Evolutionary conservation across 2,113 vertebrate species (phyloP).

Genomic region (Pelecanoides urinatrix): DNA sequence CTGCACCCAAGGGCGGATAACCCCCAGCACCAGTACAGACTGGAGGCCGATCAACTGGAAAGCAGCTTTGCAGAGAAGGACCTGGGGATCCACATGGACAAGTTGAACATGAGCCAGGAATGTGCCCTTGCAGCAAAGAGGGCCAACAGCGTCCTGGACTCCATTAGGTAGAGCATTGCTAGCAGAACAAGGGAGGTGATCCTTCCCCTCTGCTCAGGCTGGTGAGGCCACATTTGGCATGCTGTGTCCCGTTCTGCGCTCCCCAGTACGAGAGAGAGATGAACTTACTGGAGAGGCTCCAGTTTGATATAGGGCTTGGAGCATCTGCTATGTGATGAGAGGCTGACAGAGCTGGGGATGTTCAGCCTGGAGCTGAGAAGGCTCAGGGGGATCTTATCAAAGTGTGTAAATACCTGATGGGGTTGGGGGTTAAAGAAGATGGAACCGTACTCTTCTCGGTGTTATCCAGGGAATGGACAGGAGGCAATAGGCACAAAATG

Average conservation of each 20-base stretch:
- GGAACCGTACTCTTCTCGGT: background rate
- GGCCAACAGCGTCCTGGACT: background rate
- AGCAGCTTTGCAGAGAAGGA: background rate
- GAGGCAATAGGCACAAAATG: background rate
- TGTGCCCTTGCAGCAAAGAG: background rate
- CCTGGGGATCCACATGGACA: background rate
- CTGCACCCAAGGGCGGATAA: background rate
- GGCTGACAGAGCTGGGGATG: background rate
- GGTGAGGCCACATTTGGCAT: background rate
- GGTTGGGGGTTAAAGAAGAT: background rate
- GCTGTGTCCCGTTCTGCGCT: background rate
- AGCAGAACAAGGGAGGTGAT: background rate
- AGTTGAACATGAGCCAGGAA: background rate
- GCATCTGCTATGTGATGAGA: background rate
- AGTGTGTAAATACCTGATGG: background rate
- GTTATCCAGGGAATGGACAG: background rate
- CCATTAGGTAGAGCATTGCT: background rate
- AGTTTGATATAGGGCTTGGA: background rate
- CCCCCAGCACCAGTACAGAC: background rate
- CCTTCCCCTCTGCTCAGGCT: background rate
- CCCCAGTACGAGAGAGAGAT: too few species aligned
- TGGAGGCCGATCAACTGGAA: accelerated
- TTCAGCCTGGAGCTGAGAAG: background rate
- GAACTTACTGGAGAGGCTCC: background rate
- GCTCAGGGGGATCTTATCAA: background rate